Percentiles rank a stretch among this genome's conserved stretches.
Evolutionary conservation across 2,888 invertebrate genomes (phyloP).

Genomic region (Mesopsocus fuscifrons): DNA sequence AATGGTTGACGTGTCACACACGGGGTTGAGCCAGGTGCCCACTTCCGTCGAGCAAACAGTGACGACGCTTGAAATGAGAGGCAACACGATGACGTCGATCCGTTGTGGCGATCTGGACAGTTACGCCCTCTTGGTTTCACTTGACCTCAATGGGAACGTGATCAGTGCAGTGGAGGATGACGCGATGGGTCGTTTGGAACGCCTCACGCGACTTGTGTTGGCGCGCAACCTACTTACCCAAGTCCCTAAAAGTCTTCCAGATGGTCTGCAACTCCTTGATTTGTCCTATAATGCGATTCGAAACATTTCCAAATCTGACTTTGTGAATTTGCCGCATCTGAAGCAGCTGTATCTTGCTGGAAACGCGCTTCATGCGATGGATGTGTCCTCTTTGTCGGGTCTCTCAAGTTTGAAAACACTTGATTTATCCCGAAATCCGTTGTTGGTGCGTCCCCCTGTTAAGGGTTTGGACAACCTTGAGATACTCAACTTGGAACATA

Average conservation of each 20-base stretch:
- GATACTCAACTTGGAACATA: slow-evolving; percentile 53
- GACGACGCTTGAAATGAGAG: too few relatives aligned
- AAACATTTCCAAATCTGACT: slow-evolving; percentile 37
- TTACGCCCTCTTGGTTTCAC: slow-evolving; percentile 60
- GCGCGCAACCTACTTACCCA: slow-evolving; percentile 50
- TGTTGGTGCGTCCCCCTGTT: slow-evolving; percentile 44
- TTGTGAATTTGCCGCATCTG: slow-evolving; percentile 46
- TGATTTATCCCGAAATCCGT: slow-evolving; percentile 67
- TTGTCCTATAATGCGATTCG: slow-evolving; percentile 52
- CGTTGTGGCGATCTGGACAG: too few relatives aligned
- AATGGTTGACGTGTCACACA: too few relatives aligned
- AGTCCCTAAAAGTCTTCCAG: slow-evolving; percentile 62
- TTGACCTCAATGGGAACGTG: slow-evolving; percentile 64
- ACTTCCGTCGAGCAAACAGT: too few relatives aligned
- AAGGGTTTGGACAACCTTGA: slow-evolving; percentile 50
- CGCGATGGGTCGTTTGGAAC: slow-evolving; percentile 63
- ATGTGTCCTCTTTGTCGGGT: slow-evolving; percentile 55
- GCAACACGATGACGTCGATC: too few relatives aligned
- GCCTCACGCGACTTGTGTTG: slow-evolving; percentile 58
- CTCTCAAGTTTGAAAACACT: slow-evolving; percentile 52
- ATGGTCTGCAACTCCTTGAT: slow-evolving; percentile 52
- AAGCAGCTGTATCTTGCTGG: slow-evolving; percentile 53
- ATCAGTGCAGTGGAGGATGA: slow-evolving; percentile 64
- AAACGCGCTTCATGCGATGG: slow-evolving; percentile 53
- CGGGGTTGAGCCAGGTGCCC: too few relatives aligned